Conservation (phyloP, 1,140 invertebrate species). For the Orchestia grillus region DNA sequence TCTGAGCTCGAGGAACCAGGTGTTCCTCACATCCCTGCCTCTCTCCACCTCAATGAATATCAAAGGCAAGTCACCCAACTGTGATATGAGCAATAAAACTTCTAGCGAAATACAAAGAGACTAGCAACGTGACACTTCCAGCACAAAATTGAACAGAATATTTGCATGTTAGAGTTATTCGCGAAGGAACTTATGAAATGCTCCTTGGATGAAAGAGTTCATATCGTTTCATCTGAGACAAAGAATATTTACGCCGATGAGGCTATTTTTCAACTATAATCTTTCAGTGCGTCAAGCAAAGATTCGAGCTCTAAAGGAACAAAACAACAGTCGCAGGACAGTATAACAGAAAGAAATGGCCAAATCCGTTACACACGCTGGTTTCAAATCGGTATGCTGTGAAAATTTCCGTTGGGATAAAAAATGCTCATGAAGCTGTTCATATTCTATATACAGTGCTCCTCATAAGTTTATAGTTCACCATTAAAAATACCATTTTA, state of each 20-base stretch:
- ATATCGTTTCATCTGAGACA: neutral
- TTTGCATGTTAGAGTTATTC: neutral
- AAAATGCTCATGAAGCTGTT: no score
- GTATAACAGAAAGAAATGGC: no score
- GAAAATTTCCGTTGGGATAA: neutral
- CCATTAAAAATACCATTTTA: neutral
- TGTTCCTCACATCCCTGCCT: constrained; percentile 35
- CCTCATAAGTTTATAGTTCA: no score
- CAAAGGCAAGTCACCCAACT: constrained; percentile 29
- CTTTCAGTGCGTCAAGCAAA: neutral
- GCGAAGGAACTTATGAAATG: neutral
- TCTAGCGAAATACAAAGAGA: neutral
- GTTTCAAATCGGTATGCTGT: neutral
- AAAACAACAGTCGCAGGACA: no score
- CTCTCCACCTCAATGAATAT: constrained; percentile 33
- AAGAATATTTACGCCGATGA: neutral
- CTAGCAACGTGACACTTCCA: neutral
- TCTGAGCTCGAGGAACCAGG: neutral
- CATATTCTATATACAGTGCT: no score
- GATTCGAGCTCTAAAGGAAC: neutral
- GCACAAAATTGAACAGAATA: neutral
- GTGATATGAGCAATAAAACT: constrained; percentile 35
- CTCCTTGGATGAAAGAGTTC: neutral
- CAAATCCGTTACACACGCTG: neutral
- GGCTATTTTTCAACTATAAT: neutral